These are phyloP conservation scores for Pituophis catenifer DNA, from an alignment of 2,113 vertebrate genomes.

Conservation along the genomic window DNA sequence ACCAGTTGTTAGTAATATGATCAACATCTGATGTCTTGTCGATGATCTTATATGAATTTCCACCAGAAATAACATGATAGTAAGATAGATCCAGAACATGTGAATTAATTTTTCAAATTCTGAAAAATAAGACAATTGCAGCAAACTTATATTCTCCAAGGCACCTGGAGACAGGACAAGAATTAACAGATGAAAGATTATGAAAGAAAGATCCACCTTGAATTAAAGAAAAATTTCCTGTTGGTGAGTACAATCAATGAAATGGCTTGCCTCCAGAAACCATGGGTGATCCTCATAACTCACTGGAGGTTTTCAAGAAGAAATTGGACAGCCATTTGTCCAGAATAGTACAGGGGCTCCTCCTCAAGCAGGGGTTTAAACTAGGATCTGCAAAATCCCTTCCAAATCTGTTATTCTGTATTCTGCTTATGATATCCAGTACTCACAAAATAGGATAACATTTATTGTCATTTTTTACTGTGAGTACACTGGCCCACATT, in stretches of 20 bases:
- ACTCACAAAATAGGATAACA: not conserved
- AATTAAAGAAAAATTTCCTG: not conserved
- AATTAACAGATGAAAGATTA: not conserved
- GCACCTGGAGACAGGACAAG: not conserved
- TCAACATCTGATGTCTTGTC: not conserved
- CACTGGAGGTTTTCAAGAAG: not conserved
- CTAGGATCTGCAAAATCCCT: no score
- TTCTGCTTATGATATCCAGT: not conserved
- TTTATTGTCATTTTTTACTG: no score
- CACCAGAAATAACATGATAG: not conserved
- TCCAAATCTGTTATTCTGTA: no score
- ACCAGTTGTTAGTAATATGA: not conserved
- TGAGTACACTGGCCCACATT: no score
- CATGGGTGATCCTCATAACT: not conserved
- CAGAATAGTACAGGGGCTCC: not conserved
- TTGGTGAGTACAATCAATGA: not conserved
- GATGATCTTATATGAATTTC: not conserved
- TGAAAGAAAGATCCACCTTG: not conserved
- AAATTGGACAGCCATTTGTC: not conserved
- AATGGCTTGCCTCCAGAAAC: not conserved
- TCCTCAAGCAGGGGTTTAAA: not conserved
- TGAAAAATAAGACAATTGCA: not conserved
- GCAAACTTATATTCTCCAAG: not conserved
- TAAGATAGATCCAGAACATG: not conserved
- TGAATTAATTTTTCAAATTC: not conserved